Evolutionary conservation across 1,140 invertebrate genomes (phyloP), one percentile per base, ranked within the genome.

Genomic region (Zaprionus vittiger): DNA sequence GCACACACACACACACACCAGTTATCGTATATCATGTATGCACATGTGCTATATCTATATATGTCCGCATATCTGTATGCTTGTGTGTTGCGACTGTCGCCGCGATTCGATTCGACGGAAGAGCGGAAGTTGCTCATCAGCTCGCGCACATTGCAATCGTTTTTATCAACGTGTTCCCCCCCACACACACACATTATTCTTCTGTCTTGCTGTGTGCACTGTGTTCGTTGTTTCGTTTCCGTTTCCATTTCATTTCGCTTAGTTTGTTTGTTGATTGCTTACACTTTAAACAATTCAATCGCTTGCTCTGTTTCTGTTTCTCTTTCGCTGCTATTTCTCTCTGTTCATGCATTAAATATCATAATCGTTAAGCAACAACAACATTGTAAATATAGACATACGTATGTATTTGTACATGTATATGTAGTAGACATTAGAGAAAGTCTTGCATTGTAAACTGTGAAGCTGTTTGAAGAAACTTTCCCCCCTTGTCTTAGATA

Each of bases 81-180:
- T 14, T 55, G 24, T 55, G 62, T 54, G 54, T 31, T n/a, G 12
- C 6, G 24, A n/a, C n/a, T 68, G 65, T 38, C 74, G 59, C 65
- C 73, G 80, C 59, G 63, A 54, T 52, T 52, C 17, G 31, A 14
- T 31, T 17, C 55, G 83, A 57, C 84, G 84, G 84, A 87, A 81
- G 65, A 87, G 64, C 84, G 84, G 84, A 87, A 84, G 75, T 79
- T 73, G 79, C 84, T 83, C 85, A 87, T 87, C 84, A 89, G 79
- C 68, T 69, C 24, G 22, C 47, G 41, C 55, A 22, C 28, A 54
- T 41, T 54, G 38, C 44, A 60, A 60, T 61, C 52, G 59, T 73
- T 78, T 65, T 77, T 74, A 81, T 80, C 68, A 81, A 56, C 80
- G 63, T 28, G 75, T 68, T 77, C 66, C 20, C n/a, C 47, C 47